Evolutionary conservation across 2,113 vertebrate species (phyloP).

Genomic region (Oncorhynchus tshawytscha): DNA sequence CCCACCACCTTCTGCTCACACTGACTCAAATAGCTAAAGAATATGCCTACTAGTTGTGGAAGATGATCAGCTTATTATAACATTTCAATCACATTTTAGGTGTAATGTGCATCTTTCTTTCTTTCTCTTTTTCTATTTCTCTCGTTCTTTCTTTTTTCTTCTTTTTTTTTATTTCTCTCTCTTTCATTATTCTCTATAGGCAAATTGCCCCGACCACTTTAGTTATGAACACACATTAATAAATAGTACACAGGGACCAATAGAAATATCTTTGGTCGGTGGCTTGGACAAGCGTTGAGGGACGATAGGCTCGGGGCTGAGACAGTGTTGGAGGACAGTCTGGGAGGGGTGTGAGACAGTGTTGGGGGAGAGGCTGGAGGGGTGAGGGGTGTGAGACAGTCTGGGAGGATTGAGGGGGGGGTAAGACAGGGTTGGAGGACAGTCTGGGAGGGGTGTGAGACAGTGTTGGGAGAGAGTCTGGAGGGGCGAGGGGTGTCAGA

Average conservation of each 20-base stretch:
- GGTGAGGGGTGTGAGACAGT: too few species aligned
- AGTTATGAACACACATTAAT: slow-evolving; percentile 67
- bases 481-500: too few species aligned
- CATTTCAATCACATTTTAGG: too few species aligned
- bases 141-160: neutral
- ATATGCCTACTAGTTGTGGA: too few species aligned
- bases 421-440: too few species aligned
- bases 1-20: slow-evolving; percentile 59
- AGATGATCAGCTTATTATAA: too few species aligned
- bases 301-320: slow-evolving; percentile 29
- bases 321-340: neutral
- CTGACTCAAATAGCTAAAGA: slow-evolving; percentile 18
- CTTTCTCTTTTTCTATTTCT: neutral
- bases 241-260: slow-evolving; percentile 68
- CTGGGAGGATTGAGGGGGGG: too few species aligned
- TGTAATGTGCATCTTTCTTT: too few species aligned
- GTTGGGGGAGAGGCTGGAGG: too few species aligned
- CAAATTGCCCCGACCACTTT: slow-evolving; percentile 77
- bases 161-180: neutral
- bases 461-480: too few species aligned
- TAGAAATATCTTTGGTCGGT: slow-evolving; percentile 80
- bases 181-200: slow-evolving; percentile 36
- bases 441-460: neutral
- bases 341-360: too few species aligned
- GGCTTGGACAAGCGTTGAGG: slow-evolving; percentile 59